Conservation (phyloP, 2,113 vertebrate species). For the Sceloporus tristichus region DNA sequence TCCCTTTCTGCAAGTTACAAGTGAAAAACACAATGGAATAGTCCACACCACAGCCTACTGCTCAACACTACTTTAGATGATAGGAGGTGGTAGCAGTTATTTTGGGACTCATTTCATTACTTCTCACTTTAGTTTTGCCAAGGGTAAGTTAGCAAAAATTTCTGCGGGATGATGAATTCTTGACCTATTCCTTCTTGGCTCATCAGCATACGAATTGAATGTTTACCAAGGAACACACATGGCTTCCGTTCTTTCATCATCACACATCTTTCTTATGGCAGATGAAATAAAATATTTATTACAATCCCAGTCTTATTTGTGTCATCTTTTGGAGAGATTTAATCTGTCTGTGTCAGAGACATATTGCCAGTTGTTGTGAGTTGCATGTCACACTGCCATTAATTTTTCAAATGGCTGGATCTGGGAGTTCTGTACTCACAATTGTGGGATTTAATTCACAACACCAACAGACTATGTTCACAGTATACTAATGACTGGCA, state of each 20-base stretch:
- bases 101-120: constrained; percentile 58
- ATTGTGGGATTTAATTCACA: not conserved
- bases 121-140: constrained; percentile 53
- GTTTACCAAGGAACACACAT: constrained; percentile 36
- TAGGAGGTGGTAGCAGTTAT: constrained; percentile 40
- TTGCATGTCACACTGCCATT: not conserved
- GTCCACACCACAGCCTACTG: constrained; percentile 43
- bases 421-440: not conserved
- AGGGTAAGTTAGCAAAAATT: constrained; percentile 56
- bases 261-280: not conserved
- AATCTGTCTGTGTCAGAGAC: not conserved
- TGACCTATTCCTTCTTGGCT: constrained; percentile 64
- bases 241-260: accelerated
- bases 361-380: not conserved
- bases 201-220: constrained; percentile 29
- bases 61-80: constrained; percentile 52
- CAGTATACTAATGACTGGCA: not conserved
- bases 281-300: not conserved
- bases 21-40: constrained; percentile 67
- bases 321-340: not conserved
- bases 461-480: not conserved
- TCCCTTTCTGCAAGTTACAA: constrained; percentile 67
- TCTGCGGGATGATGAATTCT: constrained; percentile 57
- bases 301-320: not conserved
- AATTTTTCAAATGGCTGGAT: constrained; percentile 1